Evolutionary conservation across 2,113 vertebrate species (phyloP).

Genomic region (Tauraco erythrolophus): DNA sequence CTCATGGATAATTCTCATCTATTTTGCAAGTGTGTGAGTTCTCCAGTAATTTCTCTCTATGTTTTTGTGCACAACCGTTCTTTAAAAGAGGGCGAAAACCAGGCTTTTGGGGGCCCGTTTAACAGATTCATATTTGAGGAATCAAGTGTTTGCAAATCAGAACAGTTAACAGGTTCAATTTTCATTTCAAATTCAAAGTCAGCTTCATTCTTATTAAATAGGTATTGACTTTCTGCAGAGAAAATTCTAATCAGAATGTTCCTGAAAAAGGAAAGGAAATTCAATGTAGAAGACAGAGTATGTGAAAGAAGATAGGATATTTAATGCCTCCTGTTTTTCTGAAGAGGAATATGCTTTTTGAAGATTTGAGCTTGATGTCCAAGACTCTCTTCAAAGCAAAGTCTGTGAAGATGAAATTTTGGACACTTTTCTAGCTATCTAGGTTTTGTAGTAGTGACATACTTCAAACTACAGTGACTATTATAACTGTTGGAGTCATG

Average conservation of each 20-base stretch:
- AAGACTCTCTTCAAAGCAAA: neutral
- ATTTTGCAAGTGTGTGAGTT: neutral
- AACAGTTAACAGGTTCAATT: neutral
- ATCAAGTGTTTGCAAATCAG: neutral
- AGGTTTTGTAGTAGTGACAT: neutral
- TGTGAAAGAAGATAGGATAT: neutral
- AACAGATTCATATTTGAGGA: constrained; percentile 16
- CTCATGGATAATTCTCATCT: neutral
- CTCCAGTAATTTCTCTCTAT: neutral
- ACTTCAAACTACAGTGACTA: neutral
- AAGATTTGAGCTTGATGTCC: neutral
- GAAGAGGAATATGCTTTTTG: neutral
- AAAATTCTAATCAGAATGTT: constrained; percentile 44
- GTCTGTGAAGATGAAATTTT: neutral
- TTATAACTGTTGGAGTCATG: neutral
- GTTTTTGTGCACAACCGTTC: neutral
- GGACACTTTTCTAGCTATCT: neutral
- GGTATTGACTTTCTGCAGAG: constrained; percentile 45
- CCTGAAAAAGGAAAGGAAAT: constrained; percentile 17
- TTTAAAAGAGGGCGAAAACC: neutral
- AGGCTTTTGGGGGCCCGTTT: neutral
- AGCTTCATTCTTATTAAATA: constrained; percentile 32
- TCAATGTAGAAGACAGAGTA: neutral
- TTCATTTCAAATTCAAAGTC: constrained; percentile 45
- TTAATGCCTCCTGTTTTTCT: neutral